Percentiles rank a stretch among this genome's conserved stretches.
Evolutionary conservation across 2,888 invertebrate genomes (phyloP).

Genomic region (Drosophila helvetica): DNA sequence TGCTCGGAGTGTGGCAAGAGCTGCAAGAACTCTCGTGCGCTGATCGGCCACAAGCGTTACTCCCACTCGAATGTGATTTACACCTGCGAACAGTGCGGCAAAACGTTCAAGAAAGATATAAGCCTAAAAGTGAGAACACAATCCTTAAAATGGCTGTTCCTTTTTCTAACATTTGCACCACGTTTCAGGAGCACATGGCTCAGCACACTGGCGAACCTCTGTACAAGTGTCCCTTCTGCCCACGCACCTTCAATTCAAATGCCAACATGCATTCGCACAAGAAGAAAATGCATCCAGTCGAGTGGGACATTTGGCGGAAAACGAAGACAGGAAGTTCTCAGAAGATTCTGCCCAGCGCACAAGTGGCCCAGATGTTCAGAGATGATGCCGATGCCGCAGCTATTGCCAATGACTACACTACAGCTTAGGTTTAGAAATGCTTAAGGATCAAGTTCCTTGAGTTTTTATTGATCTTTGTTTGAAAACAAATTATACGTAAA

Average conservation of each 20-base stretch:
- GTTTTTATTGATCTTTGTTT: slow-evolving; percentile 8
- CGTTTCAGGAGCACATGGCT: slow-evolving; percentile 82
- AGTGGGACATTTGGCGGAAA: slow-evolving; percentile 82
- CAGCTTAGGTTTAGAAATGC: slow-evolving; percentile 32
- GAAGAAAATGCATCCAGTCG: slow-evolving; percentile 81
- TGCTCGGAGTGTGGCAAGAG: slow-evolving; percentile 81
- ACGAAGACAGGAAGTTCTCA: slow-evolving; percentile 80
- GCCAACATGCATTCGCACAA: slow-evolving; percentile 83
- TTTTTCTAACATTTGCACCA: neutral
- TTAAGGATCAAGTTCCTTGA: slow-evolving; percentile 14
- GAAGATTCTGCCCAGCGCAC: slow-evolving; percentile 70
- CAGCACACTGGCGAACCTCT: slow-evolving; percentile 82
- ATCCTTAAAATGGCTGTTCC: neutral
- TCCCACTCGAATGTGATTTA: slow-evolving; percentile 81
- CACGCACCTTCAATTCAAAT: slow-evolving; percentile 83
- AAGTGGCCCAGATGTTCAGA: slow-evolving; percentile 72
- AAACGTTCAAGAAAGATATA: slow-evolving; percentile 83
- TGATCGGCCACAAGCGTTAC: slow-evolving; percentile 82
- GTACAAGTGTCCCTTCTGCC: slow-evolving; percentile 82
- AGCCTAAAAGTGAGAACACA: slow-evolving; percentile 73
- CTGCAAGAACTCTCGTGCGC: slow-evolving; percentile 81
- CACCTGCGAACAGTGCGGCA: slow-evolving; percentile 81
- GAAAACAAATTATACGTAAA: slow-evolving; percentile 23
- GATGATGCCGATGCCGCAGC: slow-evolving; percentile 60
- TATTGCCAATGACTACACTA: slow-evolving; percentile 64